Conservation (phyloP, 1,140 invertebrate species). For the Brachionus paranguensis region DNA sequence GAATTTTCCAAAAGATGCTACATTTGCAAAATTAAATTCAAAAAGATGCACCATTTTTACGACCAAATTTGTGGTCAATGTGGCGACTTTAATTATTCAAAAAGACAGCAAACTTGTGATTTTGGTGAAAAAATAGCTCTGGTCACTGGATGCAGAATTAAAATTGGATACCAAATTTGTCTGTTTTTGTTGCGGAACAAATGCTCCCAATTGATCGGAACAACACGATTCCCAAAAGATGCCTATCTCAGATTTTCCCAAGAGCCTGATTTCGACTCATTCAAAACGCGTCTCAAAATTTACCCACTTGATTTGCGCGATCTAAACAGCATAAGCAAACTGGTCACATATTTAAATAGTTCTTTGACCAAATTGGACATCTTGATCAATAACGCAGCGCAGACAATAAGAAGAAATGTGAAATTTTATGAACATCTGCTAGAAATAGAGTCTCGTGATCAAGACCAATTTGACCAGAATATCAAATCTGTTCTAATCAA, state of each 20-base stretch:
- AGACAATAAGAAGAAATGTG: slow-evolving; percentile 41
- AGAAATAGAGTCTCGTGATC: background rate
- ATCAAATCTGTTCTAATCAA: background rate
- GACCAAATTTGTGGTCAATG: background rate
- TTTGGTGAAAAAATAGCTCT: slow-evolving; percentile 41
- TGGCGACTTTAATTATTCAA: background rate
- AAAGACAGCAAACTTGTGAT: background rate
- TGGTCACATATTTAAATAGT: slow-evolving; percentile 26
- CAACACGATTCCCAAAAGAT: slow-evolving; percentile 43
- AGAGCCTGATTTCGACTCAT: slow-evolving; percentile 40
- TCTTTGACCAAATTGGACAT: slow-evolving; percentile 42
- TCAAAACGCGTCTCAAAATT: slow-evolving; percentile 41
- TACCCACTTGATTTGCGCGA: slow-evolving; percentile 41
- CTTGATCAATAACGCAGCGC: slow-evolving; percentile 44
- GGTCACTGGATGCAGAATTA: slow-evolving; percentile 43
- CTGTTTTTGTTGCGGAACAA: slow-evolving; percentile 41
- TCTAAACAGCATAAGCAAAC: slow-evolving; percentile 32
- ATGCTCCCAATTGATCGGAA: slow-evolving; percentile 39
- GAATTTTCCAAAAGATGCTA: background rate
- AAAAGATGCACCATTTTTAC: background rate
- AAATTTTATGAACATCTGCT: slow-evolving; percentile 41
- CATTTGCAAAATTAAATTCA: background rate
- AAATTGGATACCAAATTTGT: slow-evolving; percentile 43
- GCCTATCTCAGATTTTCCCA: slow-evolving; percentile 37
- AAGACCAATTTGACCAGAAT: background rate